phyloP scores from a whole-genome alignment of 1,140 invertebrate genomes.

The Grapholita molesta region DNA sequence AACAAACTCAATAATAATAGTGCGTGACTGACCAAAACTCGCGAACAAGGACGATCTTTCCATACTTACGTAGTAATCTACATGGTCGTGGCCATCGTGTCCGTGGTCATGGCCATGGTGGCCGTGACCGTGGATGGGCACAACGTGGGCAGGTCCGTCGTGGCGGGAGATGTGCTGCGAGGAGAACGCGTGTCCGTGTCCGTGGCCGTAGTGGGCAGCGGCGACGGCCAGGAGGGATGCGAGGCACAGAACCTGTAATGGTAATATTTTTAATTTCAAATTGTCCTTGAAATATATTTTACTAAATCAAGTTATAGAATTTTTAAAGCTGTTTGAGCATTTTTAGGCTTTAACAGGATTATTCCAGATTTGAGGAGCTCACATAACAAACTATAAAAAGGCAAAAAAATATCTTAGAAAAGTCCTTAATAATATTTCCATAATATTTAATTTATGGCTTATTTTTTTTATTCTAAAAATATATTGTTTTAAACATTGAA shows the following conservation, averaged over 20 bases:
- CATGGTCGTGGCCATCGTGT: background rate
- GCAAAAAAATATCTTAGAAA: too few relatives aligned
- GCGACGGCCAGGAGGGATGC: conserved; percentile 3
- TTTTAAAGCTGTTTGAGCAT: too few relatives aligned
- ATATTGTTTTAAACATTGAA: background rate
- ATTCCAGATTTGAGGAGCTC: too few relatives aligned
- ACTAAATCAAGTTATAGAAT: too few relatives aligned
- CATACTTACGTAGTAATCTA: conserved; percentile 22
- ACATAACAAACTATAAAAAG: too few relatives aligned
- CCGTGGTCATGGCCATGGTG: conserved; percentile 9
- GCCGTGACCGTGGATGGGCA: conserved; percentile 21
- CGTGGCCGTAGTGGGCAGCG: conserved; percentile 8
- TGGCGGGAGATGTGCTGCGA: conserved; percentile 30
- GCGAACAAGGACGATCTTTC: background rate
- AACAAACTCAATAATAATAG: background rate
- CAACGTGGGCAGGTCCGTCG: conserved; percentile 26
- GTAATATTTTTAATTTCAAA: background rate
- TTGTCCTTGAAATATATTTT: background rate
- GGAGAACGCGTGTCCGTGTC: conserved; percentile 27
- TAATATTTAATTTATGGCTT: background rate
- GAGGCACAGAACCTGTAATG: conserved; percentile 15
- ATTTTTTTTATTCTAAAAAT: too few relatives aligned
- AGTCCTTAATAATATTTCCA: too few relatives aligned
- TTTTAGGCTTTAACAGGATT: too few relatives aligned
- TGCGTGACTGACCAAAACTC: background rate